Percentiles rank a stretch among this genome's conserved stretches.
phyloP scores from a whole-genome alignment of 2,113 vertebrate genomes.

The Corapipo altera region DNA sequence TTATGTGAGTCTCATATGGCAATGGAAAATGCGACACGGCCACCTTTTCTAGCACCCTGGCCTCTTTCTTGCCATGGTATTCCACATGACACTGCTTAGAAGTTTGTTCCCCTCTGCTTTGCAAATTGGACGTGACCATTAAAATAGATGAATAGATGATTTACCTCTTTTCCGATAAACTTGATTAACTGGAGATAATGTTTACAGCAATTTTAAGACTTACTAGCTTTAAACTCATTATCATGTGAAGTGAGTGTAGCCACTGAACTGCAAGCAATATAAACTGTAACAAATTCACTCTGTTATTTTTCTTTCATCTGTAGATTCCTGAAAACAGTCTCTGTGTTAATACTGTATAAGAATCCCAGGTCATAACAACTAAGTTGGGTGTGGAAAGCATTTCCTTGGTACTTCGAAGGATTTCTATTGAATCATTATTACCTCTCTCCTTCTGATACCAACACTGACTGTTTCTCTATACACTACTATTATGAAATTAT shows the following conservation, averaged over 20 bases:
- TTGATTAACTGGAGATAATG: not conserved
- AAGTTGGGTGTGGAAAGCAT: not conserved
- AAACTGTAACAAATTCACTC: not conserved
- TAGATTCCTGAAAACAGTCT: not conserved
- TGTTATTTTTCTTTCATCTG: not conserved
- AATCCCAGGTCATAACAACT: not conserved
- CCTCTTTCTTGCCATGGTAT: not conserved
- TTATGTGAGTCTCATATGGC: not conserved
- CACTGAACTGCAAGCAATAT: not conserved
- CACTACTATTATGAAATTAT: not conserved
- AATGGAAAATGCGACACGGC: not conserved
- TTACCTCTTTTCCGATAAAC: not conserved
- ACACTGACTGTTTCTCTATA: not conserved
- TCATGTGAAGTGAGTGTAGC: not conserved
- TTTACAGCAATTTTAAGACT: not conserved
- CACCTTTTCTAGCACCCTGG: not conserved
- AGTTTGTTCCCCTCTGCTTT: not conserved
- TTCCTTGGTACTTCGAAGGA: not conserved
- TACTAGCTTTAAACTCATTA: not conserved
- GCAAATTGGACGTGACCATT: not conserved
- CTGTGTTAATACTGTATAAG: not conserved
- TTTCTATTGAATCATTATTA: not conserved
- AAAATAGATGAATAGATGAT: not conserved
- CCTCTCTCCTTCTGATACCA: not conserved
- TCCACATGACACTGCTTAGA: not conserved